Evolutionary conservation across 2,113 vertebrate genomes (phyloP).

Genomic region (Eurypyga helias): DNA sequence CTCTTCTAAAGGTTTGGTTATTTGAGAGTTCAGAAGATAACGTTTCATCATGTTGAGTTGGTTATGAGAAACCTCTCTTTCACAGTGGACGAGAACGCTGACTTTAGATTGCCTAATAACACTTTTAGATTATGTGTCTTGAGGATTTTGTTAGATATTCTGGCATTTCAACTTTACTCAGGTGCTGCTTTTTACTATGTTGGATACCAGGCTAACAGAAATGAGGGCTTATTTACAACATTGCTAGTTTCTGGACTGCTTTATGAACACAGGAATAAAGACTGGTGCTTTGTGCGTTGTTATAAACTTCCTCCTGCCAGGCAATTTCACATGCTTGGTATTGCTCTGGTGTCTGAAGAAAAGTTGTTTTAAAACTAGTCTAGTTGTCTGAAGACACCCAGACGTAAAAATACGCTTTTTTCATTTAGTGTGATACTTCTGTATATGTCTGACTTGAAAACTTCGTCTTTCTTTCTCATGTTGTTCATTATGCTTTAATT

Average conservation of each 20-base stretch:
- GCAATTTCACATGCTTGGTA: neutral
- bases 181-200: neutral
- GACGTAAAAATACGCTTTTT: neutral
- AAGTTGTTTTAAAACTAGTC: neutral
- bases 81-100: neutral
- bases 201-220: neutral
- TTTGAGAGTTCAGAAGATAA: constrained; percentile 3
- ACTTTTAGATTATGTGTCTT: neutral
- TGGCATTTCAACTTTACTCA: neutral
- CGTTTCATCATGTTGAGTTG: neutral
- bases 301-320: neutral
- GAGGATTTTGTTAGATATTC: neutral
- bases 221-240: neutral
- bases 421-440: neutral
- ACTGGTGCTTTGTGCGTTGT: neutral
- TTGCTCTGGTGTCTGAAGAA: neutral
- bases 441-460: neutral
- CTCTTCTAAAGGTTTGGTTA: constrained; percentile 54
- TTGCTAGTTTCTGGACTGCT: neutral
- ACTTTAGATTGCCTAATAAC: neutral
- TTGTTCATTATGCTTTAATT: neutral
- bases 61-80: neutral
- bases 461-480: neutral
- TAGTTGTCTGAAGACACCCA: neutral
- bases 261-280: neutral